Base-by-base conservation (phyloP, 2,888 invertebrate genomes). In the Stenodema calcarata region DNA sequence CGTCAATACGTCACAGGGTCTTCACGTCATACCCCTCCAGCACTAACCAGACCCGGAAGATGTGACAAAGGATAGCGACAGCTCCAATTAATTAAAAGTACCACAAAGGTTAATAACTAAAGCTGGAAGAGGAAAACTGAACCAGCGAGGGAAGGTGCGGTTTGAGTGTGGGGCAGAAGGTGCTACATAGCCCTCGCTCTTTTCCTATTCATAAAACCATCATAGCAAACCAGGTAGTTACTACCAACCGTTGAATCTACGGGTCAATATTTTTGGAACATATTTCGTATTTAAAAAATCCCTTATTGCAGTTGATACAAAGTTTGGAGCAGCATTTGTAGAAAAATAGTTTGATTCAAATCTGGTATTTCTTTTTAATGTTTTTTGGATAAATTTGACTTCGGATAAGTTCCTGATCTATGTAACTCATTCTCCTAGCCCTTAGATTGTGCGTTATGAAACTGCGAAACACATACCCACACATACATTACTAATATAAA, bases 61-160 rank as follows among this genome's bases (percentile, higher is more conserved):
- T 23, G 62, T 7, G 73, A 78, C 78, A 78, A 78, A 78, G 44
- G 78, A 78, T 23, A 78, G 42, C 47, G 78, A 44, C 78, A 47
- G 44, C 78, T 27, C 78, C 78, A 78, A 78, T 78, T 78, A 78
- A 78, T 78, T 78, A 78, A 78, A 44, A 42, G 23, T 78, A 47
- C 78, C 78, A 27, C 78, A 78, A 78, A 78, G 78, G 78, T 47
- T 78, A 78, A 78, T 78, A 44, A 42, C 78, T n/a, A 78, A 78
- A 78, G 78, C 78, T 78, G 44, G 78, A 12, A 9, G 44, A 27
- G 78, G 42, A 78, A 78, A 78, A 78, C 44, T 75, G 73, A 75
- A 18, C 62, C 4, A 62, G 27, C 54, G n/a, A 54, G 18, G 27
- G 23, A 18, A 41, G 73, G 41, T 16, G 73, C 35, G 35, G 73